These are phyloP conservation scores for Eulacestoma nigropectus DNA, from an alignment of 2,113 vertebrate species.

Conservation along the genomic window DNA sequence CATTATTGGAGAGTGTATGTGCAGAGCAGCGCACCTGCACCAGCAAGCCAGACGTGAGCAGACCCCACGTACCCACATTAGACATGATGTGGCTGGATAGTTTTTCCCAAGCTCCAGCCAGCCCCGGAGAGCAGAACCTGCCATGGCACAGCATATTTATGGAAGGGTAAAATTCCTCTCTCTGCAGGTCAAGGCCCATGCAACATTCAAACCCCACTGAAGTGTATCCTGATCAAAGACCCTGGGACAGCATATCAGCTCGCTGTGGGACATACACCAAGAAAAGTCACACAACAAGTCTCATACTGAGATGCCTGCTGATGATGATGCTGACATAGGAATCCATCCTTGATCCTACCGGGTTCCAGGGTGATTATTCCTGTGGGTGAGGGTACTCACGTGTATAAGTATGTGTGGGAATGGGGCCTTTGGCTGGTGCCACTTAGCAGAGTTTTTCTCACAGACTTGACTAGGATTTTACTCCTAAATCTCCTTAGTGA, in stretches of 20 bases:
- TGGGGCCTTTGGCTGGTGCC: not conserved
- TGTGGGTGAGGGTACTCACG: not conserved
- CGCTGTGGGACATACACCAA: not conserved
- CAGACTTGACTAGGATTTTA: not conserved
- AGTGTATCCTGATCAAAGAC: constrained; percentile 32
- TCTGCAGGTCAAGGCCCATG: not conserved
- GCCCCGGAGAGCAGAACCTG: not conserved
- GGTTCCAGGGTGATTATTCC: not conserved
- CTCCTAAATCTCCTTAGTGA: constrained; percentile 14
- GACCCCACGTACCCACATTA: not conserved
- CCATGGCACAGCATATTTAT: not conserved
- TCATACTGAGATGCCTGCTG: not conserved
- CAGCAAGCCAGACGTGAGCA: not conserved
- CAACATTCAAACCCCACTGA: not conserved
- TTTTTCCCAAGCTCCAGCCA: constrained; percentile 18
- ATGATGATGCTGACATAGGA: not conserved
- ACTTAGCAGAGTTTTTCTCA: not conserved
- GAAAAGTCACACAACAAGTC: not conserved
- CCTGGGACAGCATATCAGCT: not conserved
- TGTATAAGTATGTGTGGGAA: not conserved
- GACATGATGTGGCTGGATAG: not conserved
- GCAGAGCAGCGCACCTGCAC: fast-evolving
- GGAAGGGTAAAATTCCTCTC: constrained; percentile 12
- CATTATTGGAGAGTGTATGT: not conserved
- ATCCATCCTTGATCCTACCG: not conserved